A percentile compares a stretch with the other conserved stretches of the same genome.
These are phyloP conservation scores for Bombus polaris DNA, from an alignment of 1,140 invertebrate species.

Conservation along the genomic window DNA sequence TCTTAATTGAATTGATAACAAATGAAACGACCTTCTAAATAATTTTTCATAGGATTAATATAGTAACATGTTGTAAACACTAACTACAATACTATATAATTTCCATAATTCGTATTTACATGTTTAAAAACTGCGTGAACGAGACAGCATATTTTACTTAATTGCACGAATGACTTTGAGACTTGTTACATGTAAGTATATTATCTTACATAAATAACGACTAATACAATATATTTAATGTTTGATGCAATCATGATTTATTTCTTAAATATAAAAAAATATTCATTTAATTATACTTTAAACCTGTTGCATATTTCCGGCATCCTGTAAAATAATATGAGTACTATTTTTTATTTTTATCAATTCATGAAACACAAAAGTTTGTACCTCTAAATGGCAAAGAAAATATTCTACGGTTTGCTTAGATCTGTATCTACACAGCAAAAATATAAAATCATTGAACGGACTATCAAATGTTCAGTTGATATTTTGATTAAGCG, in stretches of 20 bases:
- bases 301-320: constrained; percentile 66
- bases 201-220: no score
- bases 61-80: background rate
- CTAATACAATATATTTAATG: background rate
- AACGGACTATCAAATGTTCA: constrained; percentile 19
- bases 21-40: background rate
- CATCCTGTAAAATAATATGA: constrained; percentile 68
- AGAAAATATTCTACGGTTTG: constrained; percentile 48
- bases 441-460: constrained; percentile 36
- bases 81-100: background rate
- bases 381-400: constrained; percentile 61
- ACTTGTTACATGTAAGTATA: constrained; percentile 2
- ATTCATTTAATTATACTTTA: constrained; percentile 63
- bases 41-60: background rate
- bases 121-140: constrained; percentile 1
- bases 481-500: constrained; percentile 31
- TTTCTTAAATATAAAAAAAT: constrained; percentile 42
- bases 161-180: constrained; percentile 13
- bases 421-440: constrained; percentile 38
- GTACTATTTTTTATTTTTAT: constrained; percentile 56
- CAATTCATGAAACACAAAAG: constrained; percentile 43
- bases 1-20: background rate
- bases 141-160: background rate
- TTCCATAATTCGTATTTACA: background rate
- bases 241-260: background rate